Evolutionary conservation across 2,797 vertebrate genomes (phyloP).

Genomic region (Helarctos malayanus): DNA sequence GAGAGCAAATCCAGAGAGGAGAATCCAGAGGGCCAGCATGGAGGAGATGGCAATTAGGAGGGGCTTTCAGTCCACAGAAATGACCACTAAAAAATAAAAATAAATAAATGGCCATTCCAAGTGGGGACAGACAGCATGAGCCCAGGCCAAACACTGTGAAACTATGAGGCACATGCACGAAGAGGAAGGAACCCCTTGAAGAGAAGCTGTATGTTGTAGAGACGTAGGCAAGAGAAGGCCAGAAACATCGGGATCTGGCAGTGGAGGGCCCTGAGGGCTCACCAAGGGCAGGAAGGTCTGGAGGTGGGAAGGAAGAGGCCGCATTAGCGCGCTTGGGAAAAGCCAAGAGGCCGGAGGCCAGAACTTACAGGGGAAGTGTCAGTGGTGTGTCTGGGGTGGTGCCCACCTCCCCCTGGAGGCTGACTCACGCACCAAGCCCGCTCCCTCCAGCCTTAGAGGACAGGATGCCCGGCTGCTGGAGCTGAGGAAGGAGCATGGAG

Average conservation of each 20-base stretch:
- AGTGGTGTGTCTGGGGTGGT: fast-evolving
- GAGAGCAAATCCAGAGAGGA: neutral
- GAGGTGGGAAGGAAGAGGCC: neutral
- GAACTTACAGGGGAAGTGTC: neutral
- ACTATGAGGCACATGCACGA: fast-evolving
- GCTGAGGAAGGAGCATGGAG: neutral
- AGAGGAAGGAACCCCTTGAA: neutral
- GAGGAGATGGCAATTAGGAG: neutral
- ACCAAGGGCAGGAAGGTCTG: neutral
- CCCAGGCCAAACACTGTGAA: neutral
- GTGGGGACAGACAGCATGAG: neutral
- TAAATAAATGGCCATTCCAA: neutral
- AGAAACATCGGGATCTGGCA: too few relatives aligned
- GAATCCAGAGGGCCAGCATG: neutral
- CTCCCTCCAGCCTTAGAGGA: neutral
- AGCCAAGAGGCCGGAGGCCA: neutral
- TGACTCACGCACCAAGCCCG: too few relatives aligned
- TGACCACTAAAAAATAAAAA: neutral
- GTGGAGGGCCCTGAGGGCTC: neutral
- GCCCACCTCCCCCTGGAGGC: neutral
- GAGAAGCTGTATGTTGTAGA: neutral
- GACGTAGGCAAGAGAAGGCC: neutral
- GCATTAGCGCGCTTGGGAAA: neutral
- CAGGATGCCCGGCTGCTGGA: neutral
- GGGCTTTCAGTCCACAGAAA: neutral